Evolutionary conservation across 2,797 vertebrate species (phyloP).

Genomic region (Tapera naevia): DNA sequence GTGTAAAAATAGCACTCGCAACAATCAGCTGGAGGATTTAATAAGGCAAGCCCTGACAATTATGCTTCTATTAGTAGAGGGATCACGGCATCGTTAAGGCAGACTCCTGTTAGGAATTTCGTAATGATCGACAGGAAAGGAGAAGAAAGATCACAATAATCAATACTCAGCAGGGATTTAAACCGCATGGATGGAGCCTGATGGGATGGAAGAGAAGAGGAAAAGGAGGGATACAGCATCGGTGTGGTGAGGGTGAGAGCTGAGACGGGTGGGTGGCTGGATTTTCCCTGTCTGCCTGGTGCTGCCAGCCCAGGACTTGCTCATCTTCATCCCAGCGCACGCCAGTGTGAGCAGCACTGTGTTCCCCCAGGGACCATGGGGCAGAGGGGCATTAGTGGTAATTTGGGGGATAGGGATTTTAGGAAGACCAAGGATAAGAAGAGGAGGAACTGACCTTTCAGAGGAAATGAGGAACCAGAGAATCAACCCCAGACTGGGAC

Average conservation of each 20-base stretch:
- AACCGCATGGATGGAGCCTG: accelerated
- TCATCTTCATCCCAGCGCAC: not conserved
- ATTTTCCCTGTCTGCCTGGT: accelerated
- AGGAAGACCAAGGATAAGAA: not conserved
- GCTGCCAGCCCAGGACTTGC: not conserved
- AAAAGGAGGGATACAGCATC: not conserved
- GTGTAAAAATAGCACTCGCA: not conserved
- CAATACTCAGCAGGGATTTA: not conserved
- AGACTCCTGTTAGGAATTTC: not conserved
- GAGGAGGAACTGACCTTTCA: not conserved
- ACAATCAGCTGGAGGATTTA: constrained; percentile 9
- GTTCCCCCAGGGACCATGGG: not conserved
- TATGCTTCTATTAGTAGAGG: not conserved
- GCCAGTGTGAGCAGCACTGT: accelerated
- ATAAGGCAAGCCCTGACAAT: constrained; percentile 19
- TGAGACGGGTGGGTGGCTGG: accelerated
- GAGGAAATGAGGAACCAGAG: not conserved
- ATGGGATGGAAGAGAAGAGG: not conserved
- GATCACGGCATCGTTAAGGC: not conserved
- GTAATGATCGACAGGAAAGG: not conserved
- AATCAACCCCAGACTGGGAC: not conserved
- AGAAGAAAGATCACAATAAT: not conserved
- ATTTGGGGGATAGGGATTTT: not conserved
- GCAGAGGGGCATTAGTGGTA: not conserved
- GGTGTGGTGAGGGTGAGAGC: not conserved